These are phyloP conservation scores for Muschampia plurimacula DNA, from an alignment of 2,888 invertebrate genomes.

Conservation along the genomic window DNA sequence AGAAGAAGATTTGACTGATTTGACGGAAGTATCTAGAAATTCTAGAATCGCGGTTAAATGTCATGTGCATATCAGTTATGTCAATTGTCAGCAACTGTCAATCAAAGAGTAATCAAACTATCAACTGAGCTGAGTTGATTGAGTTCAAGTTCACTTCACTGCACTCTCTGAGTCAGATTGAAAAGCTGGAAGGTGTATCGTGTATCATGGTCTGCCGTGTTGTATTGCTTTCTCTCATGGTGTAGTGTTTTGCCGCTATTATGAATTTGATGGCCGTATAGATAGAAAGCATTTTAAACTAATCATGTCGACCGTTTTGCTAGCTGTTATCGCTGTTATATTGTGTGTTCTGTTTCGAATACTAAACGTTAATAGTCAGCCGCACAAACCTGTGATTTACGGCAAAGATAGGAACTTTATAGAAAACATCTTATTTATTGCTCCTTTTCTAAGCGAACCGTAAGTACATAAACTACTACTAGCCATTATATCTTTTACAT, in stretches of 20 bases:
- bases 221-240: conserved; percentile 47
- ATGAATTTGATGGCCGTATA: conserved; percentile 56
- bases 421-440: conserved; percentile 91
- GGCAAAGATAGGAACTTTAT: conserved; percentile 92
- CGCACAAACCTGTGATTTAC: conserved; percentile 91
- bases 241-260: conserved; percentile 60
- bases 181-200: conserved; percentile 50
- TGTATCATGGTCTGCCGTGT: conserved; percentile 45
- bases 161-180: conserved; percentile 3
- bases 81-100: too few relatives aligned
- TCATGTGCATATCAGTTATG: too few relatives aligned
- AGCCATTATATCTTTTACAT: not conserved
- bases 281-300: conserved; percentile 35
- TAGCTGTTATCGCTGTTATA: conserved; percentile 93
- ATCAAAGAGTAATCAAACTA: not conserved
- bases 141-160: too few relatives aligned
- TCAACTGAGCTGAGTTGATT: too few relatives aligned
- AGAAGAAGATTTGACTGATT: not conserved
- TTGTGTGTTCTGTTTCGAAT: conserved; percentile 93
- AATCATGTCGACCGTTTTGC: conserved; percentile 92
- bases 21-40: not conserved
- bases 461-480: conserved; percentile 83
- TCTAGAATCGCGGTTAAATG: not conserved
- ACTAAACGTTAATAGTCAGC: conserved; percentile 93
- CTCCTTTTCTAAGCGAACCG: conserved; percentile 93